Conservation (phyloP, 2,888 invertebrate species). For the Mactromeris polynyma region DNA sequence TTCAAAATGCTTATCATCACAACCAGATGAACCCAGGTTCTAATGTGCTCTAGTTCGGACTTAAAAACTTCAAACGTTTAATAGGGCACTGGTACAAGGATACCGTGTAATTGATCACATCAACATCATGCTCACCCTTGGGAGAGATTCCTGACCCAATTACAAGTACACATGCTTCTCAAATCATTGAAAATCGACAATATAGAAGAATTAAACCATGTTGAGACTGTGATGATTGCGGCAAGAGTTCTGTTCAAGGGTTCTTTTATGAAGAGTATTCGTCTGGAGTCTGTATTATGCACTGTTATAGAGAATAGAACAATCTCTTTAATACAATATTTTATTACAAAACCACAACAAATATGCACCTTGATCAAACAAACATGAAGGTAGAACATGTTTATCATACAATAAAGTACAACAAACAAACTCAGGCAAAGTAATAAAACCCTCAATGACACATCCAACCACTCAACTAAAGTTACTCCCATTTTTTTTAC, state of each 20-base stretch:
- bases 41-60: too few relatives aligned
- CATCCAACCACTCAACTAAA: not conserved
- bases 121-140: too few relatives aligned
- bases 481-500: not conserved
- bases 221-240: too few relatives aligned
- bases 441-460: not conserved
- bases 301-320: not conserved
- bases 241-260: not conserved
- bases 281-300: not conserved
- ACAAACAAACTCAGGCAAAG: not conserved
- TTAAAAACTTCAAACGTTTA: too few relatives aligned
- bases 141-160: not conserved
- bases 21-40: too few relatives aligned
- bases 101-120: too few relatives aligned
- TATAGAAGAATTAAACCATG: too few relatives aligned
- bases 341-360: constrained; percentile 6
- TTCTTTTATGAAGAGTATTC: not conserved
- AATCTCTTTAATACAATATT: not conserved
- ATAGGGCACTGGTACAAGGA: too few relatives aligned
- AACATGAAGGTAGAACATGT: not conserved
- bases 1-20: too few relatives aligned
- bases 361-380: not conserved
- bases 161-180: not conserved
- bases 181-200: not conserved
- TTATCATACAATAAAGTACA: not conserved